These are phyloP conservation scores for Acanthisitta chloris DNA, from an alignment of 2,113 vertebrate genomes.

Conservation along the genomic window DNA sequence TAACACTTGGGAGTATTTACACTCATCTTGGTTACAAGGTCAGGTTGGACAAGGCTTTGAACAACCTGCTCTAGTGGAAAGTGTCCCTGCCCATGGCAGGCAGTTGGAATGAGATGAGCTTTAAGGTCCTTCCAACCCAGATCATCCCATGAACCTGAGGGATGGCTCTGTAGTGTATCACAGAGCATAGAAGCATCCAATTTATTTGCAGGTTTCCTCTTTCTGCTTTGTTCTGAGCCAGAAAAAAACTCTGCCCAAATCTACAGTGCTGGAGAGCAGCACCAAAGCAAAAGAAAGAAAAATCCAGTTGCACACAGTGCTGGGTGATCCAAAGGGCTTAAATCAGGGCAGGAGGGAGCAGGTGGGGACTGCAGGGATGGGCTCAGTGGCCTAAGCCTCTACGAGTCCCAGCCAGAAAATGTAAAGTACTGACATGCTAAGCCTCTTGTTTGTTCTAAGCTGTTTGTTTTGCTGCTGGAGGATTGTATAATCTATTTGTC, in stretches of 20 bases:
- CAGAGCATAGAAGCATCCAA: fast-evolving
- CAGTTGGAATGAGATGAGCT: background rate
- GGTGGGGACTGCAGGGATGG: background rate
- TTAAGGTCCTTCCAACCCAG: background rate
- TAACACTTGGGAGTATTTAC: background rate
- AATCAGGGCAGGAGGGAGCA: background rate
- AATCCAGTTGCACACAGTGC: background rate
- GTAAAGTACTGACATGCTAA: background rate
- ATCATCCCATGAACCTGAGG: background rate
- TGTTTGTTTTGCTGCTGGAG: constrained; percentile 41
- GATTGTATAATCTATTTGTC: background rate
- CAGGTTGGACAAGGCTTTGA: background rate
- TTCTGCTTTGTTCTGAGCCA: background rate
- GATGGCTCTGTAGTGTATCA: background rate
- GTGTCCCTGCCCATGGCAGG: background rate
- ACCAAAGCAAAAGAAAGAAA: background rate
- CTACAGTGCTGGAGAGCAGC: background rate
- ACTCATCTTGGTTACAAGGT: background rate
- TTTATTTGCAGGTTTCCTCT: background rate
- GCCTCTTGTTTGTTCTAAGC: constrained; percentile 18
- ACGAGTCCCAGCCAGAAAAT: background rate
- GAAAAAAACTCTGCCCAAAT: background rate
- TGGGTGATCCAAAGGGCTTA: background rate
- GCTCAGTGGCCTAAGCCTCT: background rate
- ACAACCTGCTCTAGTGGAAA: background rate